Evolutionary conservation across 2,888 invertebrate species (phyloP).

Genomic region (Metellina segmentata): DNA sequence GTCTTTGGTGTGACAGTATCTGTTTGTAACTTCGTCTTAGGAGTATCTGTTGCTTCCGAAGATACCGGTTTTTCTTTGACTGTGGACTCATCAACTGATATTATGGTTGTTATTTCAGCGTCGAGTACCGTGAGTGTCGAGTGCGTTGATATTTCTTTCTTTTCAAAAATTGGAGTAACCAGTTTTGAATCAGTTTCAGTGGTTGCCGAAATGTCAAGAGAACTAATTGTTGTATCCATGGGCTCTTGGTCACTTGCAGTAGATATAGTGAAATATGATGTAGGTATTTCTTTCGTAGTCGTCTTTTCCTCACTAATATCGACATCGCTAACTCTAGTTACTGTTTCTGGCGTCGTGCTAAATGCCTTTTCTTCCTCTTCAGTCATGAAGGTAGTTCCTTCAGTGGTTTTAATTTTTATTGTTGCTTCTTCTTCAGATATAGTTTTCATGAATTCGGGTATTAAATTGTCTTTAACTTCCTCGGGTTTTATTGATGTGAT

Average conservation of each 20-base stretch:
- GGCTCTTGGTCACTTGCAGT: neutral
- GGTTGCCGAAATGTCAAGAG: neutral
- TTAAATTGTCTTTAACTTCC: too few relatives aligned
- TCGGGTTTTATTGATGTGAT: neutral
- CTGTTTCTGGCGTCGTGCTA: too few relatives aligned
- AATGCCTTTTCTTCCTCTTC: too few relatives aligned
- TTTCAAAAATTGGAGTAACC: neutral
- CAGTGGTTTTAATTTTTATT: too few relatives aligned
- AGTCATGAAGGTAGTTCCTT: too few relatives aligned
- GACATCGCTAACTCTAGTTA: too few relatives aligned
- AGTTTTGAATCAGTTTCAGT: neutral
- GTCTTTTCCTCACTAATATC: neutral
- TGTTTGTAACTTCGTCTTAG: neutral
- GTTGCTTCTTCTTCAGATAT: too few relatives aligned
- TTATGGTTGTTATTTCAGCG: constrained; percentile 35
- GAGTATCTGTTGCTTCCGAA: too few relatives aligned
- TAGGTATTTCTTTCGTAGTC: neutral
- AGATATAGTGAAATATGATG: neutral
- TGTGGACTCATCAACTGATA: neutral
- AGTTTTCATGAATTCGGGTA: too few relatives aligned
- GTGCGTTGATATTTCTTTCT: constrained; percentile 6
- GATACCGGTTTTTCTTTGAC: too few relatives aligned
- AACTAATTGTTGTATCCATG: neutral
- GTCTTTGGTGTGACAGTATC: neutral
- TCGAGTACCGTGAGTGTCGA: neutral